A percentile compares a stretch with the other conserved stretches of the same genome.
Evolutionary conservation across 2,888 invertebrate species (phyloP).

Genomic region (Dryobota labecula): DNA sequence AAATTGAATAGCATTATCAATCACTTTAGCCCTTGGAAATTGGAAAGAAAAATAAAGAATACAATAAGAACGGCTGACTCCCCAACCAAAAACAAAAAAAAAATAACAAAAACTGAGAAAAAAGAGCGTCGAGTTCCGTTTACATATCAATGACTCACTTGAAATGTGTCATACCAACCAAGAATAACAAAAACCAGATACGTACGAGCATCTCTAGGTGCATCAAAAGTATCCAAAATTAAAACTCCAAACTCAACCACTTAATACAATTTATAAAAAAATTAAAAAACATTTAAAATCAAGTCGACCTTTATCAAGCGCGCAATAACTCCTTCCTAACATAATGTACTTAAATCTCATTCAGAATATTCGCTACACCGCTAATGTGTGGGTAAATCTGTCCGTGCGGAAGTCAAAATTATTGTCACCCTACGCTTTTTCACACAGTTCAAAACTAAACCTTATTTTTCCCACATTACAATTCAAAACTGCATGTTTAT

Average conservation of each 20-base stretch:
- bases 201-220: not conserved
- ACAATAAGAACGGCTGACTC: not conserved
- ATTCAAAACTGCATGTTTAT: slow-evolving; percentile 44
- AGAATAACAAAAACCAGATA: slow-evolving; percentile 10
- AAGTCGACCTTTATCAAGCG: slow-evolving; percentile 66
- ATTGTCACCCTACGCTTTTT: slow-evolving; percentile 69
- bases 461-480: not conserved
- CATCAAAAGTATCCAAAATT: slow-evolving; percentile 30
- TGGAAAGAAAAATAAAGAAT: not conserved
- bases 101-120: not conserved
- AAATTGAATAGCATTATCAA: slow-evolving; percentile 14
- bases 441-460: slow-evolving; percentile 38
- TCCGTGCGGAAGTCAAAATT: slow-evolving; percentile 81
- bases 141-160: slow-evolving; percentile 21
- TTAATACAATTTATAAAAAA: slow-evolving; percentile 61
- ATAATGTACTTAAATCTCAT: slow-evolving; percentile 68
- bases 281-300: slow-evolving; percentile 63
- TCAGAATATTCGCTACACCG: slow-evolving; percentile 78
- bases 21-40: not conserved
- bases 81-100: not conserved
- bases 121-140: not conserved
- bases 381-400: slow-evolving; percentile 87
- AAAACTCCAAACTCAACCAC: slow-evolving; percentile 34
- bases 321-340: slow-evolving; percentile 61
- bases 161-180: not conserved